A percentile compares a stretch with the other conserved stretches of the same genome.
Conservation (phyloP, 2,113 vertebrate species). For the Ondatra zibethicus region DNA sequence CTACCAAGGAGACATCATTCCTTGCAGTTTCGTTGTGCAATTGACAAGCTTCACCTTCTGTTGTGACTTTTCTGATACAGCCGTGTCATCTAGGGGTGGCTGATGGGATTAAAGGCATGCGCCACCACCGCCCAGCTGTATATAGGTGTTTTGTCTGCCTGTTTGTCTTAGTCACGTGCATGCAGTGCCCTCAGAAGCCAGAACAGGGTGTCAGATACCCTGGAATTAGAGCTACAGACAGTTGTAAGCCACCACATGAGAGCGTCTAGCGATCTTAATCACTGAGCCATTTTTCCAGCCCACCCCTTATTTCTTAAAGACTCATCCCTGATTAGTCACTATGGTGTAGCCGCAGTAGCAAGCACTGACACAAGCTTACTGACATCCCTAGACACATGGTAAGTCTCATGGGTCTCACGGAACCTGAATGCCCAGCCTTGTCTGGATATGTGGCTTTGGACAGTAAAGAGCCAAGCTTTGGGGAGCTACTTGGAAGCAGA, state of each 20-base stretch:
- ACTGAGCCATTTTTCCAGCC: not conserved
- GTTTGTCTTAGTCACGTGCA: not conserved
- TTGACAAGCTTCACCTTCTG: not conserved
- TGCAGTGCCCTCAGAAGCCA: not conserved
- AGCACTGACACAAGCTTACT: not conserved
- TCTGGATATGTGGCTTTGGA: not conserved
- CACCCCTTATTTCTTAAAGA: not conserved
- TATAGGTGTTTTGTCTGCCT: too few relatives aligned
- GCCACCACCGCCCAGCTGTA: too few relatives aligned
- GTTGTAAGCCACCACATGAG: not conserved
- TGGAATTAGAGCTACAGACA: not conserved
- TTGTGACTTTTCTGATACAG: not conserved
- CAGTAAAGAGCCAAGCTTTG: not conserved
- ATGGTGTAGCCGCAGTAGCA: not conserved
- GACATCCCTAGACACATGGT: not conserved
- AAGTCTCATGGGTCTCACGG: not conserved
- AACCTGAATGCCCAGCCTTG: not conserved
- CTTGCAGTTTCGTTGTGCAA: too few relatives aligned
- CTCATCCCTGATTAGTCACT: too few relatives aligned
- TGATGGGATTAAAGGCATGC: not conserved
- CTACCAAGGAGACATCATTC: not conserved
- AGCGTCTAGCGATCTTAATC: not conserved
- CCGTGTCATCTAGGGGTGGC: not conserved
- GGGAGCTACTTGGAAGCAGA: not conserved
- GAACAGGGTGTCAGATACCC: not conserved